Evolutionary conservation across 2,797 vertebrate species (phyloP).

Genomic region (Threskiornis aethiopicus): DNA sequence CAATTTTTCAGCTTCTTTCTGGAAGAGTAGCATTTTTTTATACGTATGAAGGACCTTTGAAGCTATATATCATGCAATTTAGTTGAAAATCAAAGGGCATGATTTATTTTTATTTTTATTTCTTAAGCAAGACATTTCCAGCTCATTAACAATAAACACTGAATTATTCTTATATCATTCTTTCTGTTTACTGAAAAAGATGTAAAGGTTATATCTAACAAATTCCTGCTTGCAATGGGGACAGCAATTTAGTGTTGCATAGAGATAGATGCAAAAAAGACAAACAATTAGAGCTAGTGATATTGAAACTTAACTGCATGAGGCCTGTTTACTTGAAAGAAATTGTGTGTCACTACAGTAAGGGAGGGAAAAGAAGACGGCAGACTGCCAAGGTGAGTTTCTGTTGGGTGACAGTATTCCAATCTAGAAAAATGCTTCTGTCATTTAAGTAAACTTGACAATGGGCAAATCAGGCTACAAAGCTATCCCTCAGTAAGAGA

Average conservation of each 20-base stretch:
- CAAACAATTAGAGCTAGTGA: neutral
- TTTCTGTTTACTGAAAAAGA: neutral
- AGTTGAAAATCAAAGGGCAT: neutral
- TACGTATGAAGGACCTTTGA: neutral
- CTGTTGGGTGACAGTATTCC: neutral
- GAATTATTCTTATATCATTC: neutral
- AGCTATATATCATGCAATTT: neutral
- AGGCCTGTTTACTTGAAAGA: constrained; percentile 21
- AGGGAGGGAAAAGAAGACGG: neutral
- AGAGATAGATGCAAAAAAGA: neutral
- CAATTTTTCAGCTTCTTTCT: neutral
- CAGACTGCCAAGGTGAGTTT: neutral
- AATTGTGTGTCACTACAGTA: neutral
- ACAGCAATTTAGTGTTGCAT: neutral
- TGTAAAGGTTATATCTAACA: neutral
- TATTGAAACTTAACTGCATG: neutral
- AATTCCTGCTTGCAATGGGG: neutral
- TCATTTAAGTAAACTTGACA: constrained; percentile 19
- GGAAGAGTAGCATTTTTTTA: neutral
- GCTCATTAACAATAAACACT: neutral
- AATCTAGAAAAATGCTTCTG: neutral
- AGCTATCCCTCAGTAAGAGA: neutral
- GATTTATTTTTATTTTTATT: neutral
- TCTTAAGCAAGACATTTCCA: neutral
- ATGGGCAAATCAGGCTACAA: neutral